A percentile compares a stretch with the other conserved stretches of the same genome.
Conservation (phyloP, 2,797 vertebrate genomes). For the Anas bahamensis region DNA sequence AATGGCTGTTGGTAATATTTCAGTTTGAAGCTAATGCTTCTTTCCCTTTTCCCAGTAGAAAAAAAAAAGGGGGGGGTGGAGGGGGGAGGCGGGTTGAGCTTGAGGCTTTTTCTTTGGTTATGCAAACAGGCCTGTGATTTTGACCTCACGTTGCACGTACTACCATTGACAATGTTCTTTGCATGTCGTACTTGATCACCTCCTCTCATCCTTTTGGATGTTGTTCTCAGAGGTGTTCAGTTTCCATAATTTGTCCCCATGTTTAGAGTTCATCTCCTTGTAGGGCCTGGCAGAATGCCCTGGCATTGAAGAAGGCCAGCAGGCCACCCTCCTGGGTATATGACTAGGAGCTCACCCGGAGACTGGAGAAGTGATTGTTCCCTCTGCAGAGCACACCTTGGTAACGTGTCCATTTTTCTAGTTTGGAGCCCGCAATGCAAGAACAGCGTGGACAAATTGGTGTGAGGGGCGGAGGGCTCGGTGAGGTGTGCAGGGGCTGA, state of each 20-base stretch:
- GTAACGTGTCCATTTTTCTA: rapidly evolving
- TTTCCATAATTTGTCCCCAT: background rate
- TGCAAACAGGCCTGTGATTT: background rate
- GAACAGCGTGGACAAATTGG: rapidly evolving
- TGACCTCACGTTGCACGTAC: background rate
- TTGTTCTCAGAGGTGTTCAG: background rate
- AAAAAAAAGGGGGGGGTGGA: too few relatives aligned
- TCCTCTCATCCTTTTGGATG: background rate
- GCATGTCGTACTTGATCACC: too few relatives aligned
- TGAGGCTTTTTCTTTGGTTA: background rate
- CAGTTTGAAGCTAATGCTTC: background rate
- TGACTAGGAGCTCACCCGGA: rapidly evolving
- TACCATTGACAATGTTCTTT: rapidly evolving
- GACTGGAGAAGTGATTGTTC: background rate
- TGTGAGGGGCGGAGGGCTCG: background rate
- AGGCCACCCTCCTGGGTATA: background rate
- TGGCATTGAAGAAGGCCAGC: background rate
- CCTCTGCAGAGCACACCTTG: background rate
- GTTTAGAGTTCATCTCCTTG: background rate
- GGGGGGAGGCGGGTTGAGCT: too few relatives aligned
- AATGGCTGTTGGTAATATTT: background rate
- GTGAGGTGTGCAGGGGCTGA: background rate
- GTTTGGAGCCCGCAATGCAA: rapidly evolving
- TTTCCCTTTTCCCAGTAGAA: too few relatives aligned
- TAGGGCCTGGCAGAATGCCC: background rate